Evolutionary conservation across 2,113 vertebrate genomes (phyloP).

Genomic region (Scatophagus argus): DNA sequence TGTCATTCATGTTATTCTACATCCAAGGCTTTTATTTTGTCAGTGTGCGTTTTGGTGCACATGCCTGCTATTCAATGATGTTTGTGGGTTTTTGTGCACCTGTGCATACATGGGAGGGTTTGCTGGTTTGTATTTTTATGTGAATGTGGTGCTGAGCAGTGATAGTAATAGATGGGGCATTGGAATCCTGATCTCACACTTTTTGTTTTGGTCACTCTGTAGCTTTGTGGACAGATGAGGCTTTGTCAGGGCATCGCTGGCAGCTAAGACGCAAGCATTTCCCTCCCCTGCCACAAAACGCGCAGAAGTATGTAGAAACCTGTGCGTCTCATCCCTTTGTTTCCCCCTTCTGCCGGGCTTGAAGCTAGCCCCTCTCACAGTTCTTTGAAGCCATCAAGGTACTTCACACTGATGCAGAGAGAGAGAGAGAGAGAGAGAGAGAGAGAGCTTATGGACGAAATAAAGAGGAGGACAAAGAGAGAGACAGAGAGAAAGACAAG

Average conservation of each 20-base stretch:
- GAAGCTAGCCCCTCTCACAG: constrained; percentile 46
- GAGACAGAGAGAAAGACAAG: constrained; percentile 29
- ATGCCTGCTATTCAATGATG: constrained; percentile 3
- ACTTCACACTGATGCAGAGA: constrained; percentile 49
- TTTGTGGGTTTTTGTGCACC: neutral
- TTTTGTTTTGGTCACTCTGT: constrained; percentile 38
- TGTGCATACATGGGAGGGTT: constrained; percentile 8
- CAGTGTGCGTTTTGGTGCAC: neutral
- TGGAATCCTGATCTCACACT: constrained; percentile 44
- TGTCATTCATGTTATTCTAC: constrained; percentile 20
- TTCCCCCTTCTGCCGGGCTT: constrained; percentile 27
- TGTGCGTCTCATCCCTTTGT: constrained; percentile 45
- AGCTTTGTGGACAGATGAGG: constrained; percentile 44
- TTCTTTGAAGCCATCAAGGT: constrained; percentile 49
- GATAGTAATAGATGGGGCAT: constrained; percentile 27
- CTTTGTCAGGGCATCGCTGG: constrained; percentile 48
- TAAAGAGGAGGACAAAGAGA: constrained; percentile 17
- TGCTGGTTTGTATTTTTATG: constrained; percentile 32
- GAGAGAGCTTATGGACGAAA: neutral
- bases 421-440: constrained; percentile 23
- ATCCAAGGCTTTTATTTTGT: constrained; percentile 43
- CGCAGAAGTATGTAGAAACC: constrained; percentile 42
- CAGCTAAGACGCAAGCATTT: constrained; percentile 63
- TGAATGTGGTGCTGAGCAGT: neutral
- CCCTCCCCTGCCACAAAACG: constrained; percentile 36